These are phyloP conservation scores for Lagria hirta DNA, from an alignment of 2,888 invertebrate genomes.

Conservation along the genomic window DNA sequence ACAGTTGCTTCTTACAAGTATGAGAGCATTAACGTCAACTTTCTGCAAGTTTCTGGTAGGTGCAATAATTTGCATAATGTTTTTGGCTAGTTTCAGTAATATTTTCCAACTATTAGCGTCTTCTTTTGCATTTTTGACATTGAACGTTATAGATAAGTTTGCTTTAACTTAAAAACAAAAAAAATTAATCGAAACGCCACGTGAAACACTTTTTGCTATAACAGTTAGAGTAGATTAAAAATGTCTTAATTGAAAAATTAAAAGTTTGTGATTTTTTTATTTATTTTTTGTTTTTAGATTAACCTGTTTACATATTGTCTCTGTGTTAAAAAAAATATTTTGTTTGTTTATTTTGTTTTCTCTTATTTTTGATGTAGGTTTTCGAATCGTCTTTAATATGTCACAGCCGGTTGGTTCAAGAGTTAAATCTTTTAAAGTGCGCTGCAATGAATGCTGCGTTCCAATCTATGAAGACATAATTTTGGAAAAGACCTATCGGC, in stretches of 20 bases:
- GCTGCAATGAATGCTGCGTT: conserved; percentile 65
- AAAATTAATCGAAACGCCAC: no score
- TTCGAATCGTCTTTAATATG: conserved; percentile 64
- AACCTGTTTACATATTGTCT: conserved; percentile 1
- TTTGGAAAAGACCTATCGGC: conserved; percentile 59
- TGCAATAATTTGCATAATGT: no score
- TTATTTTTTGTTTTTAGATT: no score
- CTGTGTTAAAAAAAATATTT: no score
- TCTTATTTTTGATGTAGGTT: conserved; percentile 52
- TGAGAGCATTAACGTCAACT: conserved; percentile 52
- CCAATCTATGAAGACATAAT: conserved; percentile 65
- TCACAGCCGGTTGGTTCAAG: conserved; percentile 61
- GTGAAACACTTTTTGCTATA: no score
- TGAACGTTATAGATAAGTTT: no score
- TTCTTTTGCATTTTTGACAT: background rate
- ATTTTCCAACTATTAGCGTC: conserved; percentile 2
- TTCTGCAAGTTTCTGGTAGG: conserved; percentile 66
- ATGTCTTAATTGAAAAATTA: no score
- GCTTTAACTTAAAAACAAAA: no score
- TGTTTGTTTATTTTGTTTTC: no score
- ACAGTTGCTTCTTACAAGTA: conserved; percentile 53
- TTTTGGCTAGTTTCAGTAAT: no score
- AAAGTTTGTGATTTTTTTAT: conserved; percentile 1
- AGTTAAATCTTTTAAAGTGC: conserved; percentile 59
- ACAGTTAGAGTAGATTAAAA: no score